phyloP scores from a whole-genome alignment of 2,113 vertebrate species.

The Synodontis membranacea region DNA sequence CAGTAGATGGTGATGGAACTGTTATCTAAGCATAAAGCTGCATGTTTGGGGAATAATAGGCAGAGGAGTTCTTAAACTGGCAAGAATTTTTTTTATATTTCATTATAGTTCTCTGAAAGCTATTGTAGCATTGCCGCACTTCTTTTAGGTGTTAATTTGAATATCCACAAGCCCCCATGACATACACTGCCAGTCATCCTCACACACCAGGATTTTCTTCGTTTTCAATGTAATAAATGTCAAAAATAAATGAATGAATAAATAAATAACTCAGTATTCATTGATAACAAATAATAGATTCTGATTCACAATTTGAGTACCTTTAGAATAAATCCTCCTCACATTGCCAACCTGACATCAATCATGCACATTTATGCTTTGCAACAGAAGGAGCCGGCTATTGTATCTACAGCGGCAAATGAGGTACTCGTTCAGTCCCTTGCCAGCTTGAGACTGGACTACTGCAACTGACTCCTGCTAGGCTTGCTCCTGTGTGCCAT shows the following conservation, averaged over 20 bases:
- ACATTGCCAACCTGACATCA: neutral
- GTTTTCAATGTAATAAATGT: no score
- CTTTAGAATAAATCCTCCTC: no score
- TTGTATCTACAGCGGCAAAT: neutral
- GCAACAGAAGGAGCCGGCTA: neutral
- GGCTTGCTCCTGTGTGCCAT: neutral
- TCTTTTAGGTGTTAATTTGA: neutral
- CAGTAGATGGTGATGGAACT: neutral
- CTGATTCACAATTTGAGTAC: no score
- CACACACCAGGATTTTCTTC: no score
- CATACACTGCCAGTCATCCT: no score
- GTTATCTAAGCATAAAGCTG: neutral
- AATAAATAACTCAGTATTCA: no score
- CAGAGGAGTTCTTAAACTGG: neutral
- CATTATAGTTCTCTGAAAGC: neutral
- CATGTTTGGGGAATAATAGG: neutral
- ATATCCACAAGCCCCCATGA: neutral
- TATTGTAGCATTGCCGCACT: neutral
- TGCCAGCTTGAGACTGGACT: neutral
- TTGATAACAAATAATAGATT: no score
- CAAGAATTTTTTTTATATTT: neutral
- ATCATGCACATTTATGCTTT: neutral
- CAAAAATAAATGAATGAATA: no score
- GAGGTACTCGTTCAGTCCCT: neutral
- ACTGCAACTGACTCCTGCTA: neutral